Percentiles rank a stretch among this genome's conserved stretches.
Conservation (phyloP, 2,888 invertebrate genomes). For the Coecobrya sp. region DNA sequence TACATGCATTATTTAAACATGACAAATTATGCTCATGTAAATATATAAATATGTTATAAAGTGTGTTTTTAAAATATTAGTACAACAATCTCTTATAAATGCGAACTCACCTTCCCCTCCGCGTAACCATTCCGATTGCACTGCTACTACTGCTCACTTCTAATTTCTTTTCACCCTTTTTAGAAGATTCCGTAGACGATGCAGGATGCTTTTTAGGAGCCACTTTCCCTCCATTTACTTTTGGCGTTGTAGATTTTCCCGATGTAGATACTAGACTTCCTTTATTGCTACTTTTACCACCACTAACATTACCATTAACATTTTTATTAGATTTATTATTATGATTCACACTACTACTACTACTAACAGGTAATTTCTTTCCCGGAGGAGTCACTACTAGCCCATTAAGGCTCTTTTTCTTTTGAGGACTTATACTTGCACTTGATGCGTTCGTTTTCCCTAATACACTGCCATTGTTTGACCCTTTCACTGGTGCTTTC, state of each 20-base stretch:
- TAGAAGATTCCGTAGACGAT: constrained; percentile 12
- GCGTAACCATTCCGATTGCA: constrained; percentile 58
- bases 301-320: constrained; percentile 17
- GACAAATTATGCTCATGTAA: neutral
- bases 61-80: neutral
- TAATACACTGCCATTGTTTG: constrained; percentile 22
- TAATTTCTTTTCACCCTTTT: constrained; percentile 70
- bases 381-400: constrained; percentile 44
- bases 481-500: constrained; percentile 42
- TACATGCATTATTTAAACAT: neutral
- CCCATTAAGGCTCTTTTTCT: constrained; percentile 67
- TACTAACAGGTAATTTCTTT: constrained; percentile 57
- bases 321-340: constrained; percentile 39
- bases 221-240: constrained; percentile 72
- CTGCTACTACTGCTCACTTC: constrained; percentile 72
- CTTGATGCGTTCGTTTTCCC: neutral
- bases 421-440: constrained; percentile 24
- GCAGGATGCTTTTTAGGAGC: constrained; percentile 63
- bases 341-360: constrained; percentile 15
- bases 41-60: neutral
- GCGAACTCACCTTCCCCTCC: constrained; percentile 65
- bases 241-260: constrained; percentile 52
- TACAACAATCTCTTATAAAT: too few relatives aligned
- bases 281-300: constrained; percentile 60
- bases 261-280: neutral